Evolutionary conservation across 2,888 invertebrate species (phyloP).

Genomic region (Folsomia manolachei): DNA sequence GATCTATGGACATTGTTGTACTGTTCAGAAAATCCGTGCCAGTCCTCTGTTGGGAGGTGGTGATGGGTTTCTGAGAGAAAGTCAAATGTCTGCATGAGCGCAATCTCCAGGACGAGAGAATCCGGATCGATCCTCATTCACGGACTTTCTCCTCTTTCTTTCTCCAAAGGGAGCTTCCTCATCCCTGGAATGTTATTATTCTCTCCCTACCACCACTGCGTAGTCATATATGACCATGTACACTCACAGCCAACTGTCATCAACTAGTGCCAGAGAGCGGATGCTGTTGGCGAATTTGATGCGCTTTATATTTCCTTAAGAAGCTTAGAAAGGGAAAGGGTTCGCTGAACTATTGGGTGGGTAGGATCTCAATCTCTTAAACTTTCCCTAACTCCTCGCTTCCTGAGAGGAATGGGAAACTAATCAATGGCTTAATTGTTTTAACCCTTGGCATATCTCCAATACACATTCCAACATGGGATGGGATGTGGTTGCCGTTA

Average conservation of each 20-base stretch:
- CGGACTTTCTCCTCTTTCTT: neutral
- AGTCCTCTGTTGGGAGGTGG: slow-evolving; percentile 10
- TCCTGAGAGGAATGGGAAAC: neutral
- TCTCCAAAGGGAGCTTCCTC: neutral
- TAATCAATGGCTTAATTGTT: neutral
- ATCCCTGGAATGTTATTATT: neutral
- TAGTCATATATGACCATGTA: neutral
- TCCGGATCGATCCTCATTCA: slow-evolving; percentile 44
- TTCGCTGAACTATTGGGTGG: neutral
- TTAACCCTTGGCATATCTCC: neutral
- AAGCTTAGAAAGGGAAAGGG: neutral
- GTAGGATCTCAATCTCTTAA: neutral
- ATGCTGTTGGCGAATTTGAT: neutral
- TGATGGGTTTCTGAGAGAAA: slow-evolving; percentile 9
- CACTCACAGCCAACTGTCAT: neutral
- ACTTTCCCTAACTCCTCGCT: neutral
- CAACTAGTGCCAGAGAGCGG: neutral
- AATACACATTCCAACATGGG: too few relatives aligned
- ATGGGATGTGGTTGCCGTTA: too few relatives aligned
- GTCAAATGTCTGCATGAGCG: slow-evolving; percentile 22
- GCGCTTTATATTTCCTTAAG: neutral
- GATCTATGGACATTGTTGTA: neutral
- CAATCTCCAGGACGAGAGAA: slow-evolving; percentile 48
- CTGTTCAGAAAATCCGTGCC: neutral
- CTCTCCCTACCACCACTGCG: neutral